Evolutionary conservation across 1,140 invertebrate species (phyloP), one percentile per base, ranked within the genome.

Genomic region (Trachymyrmex cornetzi): DNA sequence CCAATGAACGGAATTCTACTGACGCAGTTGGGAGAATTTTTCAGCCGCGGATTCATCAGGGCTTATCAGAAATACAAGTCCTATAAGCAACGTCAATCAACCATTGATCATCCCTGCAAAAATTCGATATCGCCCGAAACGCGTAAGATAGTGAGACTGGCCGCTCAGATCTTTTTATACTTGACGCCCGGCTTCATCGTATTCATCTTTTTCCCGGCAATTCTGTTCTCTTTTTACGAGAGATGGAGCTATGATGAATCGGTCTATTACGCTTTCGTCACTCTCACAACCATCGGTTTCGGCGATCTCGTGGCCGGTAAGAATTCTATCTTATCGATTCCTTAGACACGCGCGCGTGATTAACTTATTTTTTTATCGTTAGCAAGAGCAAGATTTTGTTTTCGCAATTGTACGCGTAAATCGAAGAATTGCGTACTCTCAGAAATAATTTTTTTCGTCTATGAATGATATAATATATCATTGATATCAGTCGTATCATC

Each of bases 231-330:
- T 0, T 96, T 98, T 53, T 98, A 99, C 85, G 99, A 99, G 95
- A 96, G 96, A 0, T 99, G 99, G 99, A 96, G 96, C 2, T 99
- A 98, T 92, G 97, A 98, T n/a, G 97, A 98, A 63, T 96, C 98
- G 0, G 96, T 99, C 57, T 99, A 99, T 94, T 99, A 98, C 91
- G 97, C 98, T 19, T 99, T 99, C 94, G 98, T 99, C 38, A 98
- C 98, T 0, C 96, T 99, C 3, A 98, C 98, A 0, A 99, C 99
- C 11, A 99, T 99, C 90, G 99, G 99, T 27, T 99, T 99, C 94
- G 99, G 98, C 53, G 98, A 99, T 95, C 97, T 97, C 91, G 98
- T 99, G 22, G 98, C 98, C 91, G 97, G 98, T 97, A 94, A 94
- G 92, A 44, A 34, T 84, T 2, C 80, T 84, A 84, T 84, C 80